Evolutionary conservation across 2,113 vertebrate species (phyloP).

Genomic region (Archilochus colubris): DNA sequence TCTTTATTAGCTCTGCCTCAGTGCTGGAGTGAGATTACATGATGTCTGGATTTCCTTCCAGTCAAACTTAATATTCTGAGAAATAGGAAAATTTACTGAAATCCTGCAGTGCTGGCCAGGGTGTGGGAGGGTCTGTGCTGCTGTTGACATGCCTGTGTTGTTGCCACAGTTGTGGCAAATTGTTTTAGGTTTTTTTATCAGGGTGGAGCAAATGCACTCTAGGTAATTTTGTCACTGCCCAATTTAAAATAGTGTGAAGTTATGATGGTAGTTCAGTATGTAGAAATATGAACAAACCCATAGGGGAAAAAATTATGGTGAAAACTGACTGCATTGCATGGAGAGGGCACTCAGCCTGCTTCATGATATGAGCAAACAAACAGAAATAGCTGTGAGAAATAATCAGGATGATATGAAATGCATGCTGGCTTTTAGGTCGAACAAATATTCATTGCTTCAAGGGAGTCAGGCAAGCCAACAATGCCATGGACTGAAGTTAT

Average conservation of each 20-base stretch:
- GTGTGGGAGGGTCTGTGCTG: not conserved
- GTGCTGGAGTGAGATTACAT: slow-evolving; percentile 64
- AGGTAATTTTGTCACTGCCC: not conserved
- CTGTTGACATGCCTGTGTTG: not conserved
- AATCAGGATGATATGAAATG: not conserved
- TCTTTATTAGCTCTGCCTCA: slow-evolving; percentile 63
- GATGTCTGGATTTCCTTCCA: slow-evolving; percentile 73
- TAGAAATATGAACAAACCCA: not conserved
- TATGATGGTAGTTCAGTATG: not conserved
- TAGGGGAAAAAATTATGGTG: not conserved
- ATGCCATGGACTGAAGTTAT: not conserved
- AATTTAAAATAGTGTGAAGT: not conserved
- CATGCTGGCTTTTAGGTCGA: not conserved
- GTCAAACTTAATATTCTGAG: slow-evolving; percentile 74
- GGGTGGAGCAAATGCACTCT: not conserved
- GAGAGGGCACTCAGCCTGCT: not conserved
- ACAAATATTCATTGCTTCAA: slow-evolving; percentile 42
- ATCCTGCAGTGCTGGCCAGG: not conserved
- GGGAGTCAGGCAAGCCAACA: not conserved
- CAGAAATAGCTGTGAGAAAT: slow-evolving; percentile 22
- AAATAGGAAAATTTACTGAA: slow-evolving; percentile 67
- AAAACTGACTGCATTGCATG: not conserved
- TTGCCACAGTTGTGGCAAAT: not conserved
- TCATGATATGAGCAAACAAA: not conserved
- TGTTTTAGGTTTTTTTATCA: not conserved